Base-by-base conservation (phyloP, 2,797 vertebrate genomes). In the Sardinella longiceps region DNA sequence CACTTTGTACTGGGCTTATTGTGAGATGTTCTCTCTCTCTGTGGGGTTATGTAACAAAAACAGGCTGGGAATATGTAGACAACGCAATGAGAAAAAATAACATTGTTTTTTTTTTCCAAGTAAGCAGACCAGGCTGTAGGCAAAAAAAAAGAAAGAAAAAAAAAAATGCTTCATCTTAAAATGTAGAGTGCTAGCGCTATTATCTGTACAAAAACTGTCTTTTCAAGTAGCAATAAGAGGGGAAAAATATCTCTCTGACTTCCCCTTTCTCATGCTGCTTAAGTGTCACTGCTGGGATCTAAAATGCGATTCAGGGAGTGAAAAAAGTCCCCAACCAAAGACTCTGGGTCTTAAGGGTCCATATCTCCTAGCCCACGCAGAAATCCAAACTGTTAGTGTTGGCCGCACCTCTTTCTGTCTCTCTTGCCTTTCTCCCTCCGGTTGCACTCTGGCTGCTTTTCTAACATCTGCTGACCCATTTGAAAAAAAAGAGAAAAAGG, bases 381-480 rank as follows among this genome's bases (percentile, higher is more conserved):
- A 87, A 90, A 91, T 84, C 88, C 85, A 90, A 89, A 88, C 80
- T 82, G 81, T 88, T 88, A 80, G 48, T 85, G 20, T 83, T 85
- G 80, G 86, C 85, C 37, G 37, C 11, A 50, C 60, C 39, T 74
- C 77, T 84, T 83, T 82, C 12, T 7, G 70, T 10, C 4, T 48
- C 33, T 58, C 51, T 43, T 23, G 2, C 14, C 83, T 15, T 82
- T 70, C 58, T 25, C 84, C 74, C 87, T 86, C 82, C 56, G 80
- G 80, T 80, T 30, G 15, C 33, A 86, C 81, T 88, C 28, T 83
- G 82, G 12, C 80, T 53, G 48, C 85, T 81, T 84, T 43, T 63
- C 81, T 86, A 87, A 93, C 92, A 93, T 92, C 91, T 92, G 89
- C 81, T 90, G 91, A 92, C 89, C 90, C 88, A 91, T 92, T 92